A percentile compares a stretch with the other conserved stretches of the same genome.
Conservation (phyloP, 2,888 invertebrate genomes). For the Zygothrica quintamaculata region DNA sequence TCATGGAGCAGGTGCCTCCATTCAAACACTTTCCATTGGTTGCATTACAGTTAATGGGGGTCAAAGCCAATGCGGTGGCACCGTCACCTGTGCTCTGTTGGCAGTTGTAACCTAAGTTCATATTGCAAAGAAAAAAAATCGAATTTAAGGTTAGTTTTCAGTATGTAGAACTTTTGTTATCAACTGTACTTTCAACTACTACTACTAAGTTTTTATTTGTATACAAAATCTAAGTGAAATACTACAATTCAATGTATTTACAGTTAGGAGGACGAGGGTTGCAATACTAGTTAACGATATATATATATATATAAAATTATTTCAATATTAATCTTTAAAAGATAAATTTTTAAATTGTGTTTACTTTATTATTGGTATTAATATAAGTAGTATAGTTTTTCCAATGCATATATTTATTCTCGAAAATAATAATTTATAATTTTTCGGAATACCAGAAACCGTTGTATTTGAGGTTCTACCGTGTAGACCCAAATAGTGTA, state of each 20-base stretch:
- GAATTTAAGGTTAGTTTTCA: slow-evolving; percentile 20
- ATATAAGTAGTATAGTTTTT: too few species aligned
- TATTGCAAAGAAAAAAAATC: not conserved
- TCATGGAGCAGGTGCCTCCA: slow-evolving; percentile 84
- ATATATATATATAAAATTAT: not conserved
- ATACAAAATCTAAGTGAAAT: slow-evolving; percentile 4
- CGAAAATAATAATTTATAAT: too few species aligned
- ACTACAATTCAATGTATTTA: slow-evolving; percentile 54
- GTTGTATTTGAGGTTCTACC: too few species aligned
- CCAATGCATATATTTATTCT: too few species aligned
- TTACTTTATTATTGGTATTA: too few species aligned
- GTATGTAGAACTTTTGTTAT: not conserved
- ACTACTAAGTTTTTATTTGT: not conserved
- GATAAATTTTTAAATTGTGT: too few species aligned
- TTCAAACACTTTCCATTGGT: slow-evolving; percentile 83
- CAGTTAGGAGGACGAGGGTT: slow-evolving; percentile 57
- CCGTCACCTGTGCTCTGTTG: slow-evolving; percentile 74
- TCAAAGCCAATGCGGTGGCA: slow-evolving; percentile 50
- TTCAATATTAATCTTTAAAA: not conserved
- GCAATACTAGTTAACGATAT: slow-evolving; percentile 52
- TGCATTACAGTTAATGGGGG: slow-evolving; percentile 73
- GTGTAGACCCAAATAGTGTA: too few species aligned
- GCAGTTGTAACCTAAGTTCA: slow-evolving; percentile 82
- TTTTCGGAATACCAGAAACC: too few species aligned
- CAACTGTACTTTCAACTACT: slow-evolving; percentile 17